phyloP scores from a whole-genome alignment of 2,113 vertebrate species.

The Cairina moschata region DNA sequence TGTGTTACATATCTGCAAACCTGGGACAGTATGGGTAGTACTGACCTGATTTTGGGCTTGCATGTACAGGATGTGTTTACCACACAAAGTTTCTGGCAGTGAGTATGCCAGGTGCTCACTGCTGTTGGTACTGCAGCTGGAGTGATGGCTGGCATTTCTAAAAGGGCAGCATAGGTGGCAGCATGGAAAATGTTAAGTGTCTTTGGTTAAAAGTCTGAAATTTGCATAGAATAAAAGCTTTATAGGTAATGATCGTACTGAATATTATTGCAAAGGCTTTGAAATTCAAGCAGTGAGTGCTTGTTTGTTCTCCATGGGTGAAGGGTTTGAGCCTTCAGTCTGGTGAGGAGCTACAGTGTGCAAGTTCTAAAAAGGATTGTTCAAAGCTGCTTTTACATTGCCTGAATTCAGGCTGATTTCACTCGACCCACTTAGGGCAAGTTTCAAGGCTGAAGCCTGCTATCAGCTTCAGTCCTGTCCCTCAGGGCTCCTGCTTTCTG shows the following conservation, averaged over 20 bases:
- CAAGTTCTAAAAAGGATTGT: not conserved
- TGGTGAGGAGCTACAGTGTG: not conserved
- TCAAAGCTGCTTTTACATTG: not conserved
- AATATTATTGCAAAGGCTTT: not conserved
- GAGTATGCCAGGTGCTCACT: not conserved
- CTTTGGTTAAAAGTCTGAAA: not conserved
- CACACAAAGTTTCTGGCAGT: not conserved
- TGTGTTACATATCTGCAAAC: not conserved
- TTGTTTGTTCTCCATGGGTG: not conserved
- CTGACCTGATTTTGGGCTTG: not conserved
- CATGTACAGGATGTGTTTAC: not conserved
- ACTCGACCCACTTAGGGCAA: not conserved
- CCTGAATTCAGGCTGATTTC: not conserved
- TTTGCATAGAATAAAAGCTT: not conserved
- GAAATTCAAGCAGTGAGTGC: not conserved
- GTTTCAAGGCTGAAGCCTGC: not conserved
- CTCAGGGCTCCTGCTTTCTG: not conserved
- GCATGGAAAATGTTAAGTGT: not conserved
- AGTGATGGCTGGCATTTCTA: not conserved
- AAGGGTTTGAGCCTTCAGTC: not conserved
- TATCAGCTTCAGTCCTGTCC: not conserved
- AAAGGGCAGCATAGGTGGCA: not conserved
- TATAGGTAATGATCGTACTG: not conserved
- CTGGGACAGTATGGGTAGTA: not conserved
- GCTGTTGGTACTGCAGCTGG: not conserved